Percentiles rank a stretch among this genome's conserved stretches.
Conservation (phyloP, 2,888 invertebrate genomes). For the Cheilosia variabilis region DNA sequence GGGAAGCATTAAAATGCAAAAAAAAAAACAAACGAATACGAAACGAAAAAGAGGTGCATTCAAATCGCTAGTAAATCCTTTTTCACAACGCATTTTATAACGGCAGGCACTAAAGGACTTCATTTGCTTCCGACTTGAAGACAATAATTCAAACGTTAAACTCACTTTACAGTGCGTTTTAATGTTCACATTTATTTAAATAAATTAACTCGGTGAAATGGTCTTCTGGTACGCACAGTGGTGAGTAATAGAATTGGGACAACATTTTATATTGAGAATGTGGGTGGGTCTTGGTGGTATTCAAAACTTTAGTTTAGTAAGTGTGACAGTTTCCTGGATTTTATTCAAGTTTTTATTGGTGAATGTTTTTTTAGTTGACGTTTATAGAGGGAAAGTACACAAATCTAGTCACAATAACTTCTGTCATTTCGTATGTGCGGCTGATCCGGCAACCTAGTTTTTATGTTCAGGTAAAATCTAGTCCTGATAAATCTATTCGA, state of each 20-base stretch:
- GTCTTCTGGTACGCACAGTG: background rate
- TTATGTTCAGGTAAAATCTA: too few species aligned
- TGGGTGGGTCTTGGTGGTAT: too few species aligned
- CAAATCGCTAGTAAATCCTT: constrained; percentile 6
- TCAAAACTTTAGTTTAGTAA: too few species aligned
- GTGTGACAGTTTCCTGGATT: too few species aligned
- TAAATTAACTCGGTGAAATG: constrained; percentile 40
- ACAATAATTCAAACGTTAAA: constrained; percentile 61
- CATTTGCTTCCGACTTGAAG: constrained; percentile 53
- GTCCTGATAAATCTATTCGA: too few species aligned
- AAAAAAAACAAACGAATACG: background rate
- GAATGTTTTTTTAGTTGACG: too few species aligned
- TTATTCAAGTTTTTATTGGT: too few species aligned
- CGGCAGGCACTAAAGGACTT: constrained; percentile 13
- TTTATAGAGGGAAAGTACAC: too few species aligned
- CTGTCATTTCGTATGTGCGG: too few species aligned
- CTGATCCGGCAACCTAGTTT: too few species aligned
- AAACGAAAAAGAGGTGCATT: background rate
- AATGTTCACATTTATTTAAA: constrained; percentile 66
- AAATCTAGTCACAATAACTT: too few species aligned
- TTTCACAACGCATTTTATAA: constrained; percentile 26
- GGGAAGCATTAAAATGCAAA: background rate
- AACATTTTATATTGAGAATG: too few species aligned
- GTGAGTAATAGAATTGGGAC: background rate
- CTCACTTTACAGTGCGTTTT: constrained; percentile 29